Evolutionary conservation across 1,140 invertebrate species (phyloP), one percentile per base, ranked within the genome.

Genomic region (Pogonomyrmex barbatus): DNA sequence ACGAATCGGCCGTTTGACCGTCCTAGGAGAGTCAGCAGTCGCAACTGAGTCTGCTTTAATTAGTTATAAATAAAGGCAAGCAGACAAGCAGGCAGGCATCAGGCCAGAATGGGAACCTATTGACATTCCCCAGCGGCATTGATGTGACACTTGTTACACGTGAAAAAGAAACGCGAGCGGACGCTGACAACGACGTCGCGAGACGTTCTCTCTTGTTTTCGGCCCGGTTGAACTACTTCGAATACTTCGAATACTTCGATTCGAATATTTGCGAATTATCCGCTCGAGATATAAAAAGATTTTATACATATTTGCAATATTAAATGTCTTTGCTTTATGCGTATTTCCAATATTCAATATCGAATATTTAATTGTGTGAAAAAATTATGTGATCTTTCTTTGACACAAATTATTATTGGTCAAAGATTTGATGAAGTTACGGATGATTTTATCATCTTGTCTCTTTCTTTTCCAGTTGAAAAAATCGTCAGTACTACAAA

Each of bases 1-100:
- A 1, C 33, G 58, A 33, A 30, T 56, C 30, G 4, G 3, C 47
- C 24, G 54, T 52, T 85, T 90, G 76, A 85, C 88, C 73, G 73
- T 52, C 73, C 45, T 79, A 87, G 42, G 17, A 71, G 45, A 89
- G 73, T 78, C 68, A 54, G 50, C 65, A 83, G 62, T 68, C 67
- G 52, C 54, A 52, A 86, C 90, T 56, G 87, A 87, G 85, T 92
- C 86, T 84, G 77, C 88, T 92, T 92, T 93, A 94, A 94, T 95
- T 94, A 93, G 94, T 94, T 94, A 94, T 93, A 95, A 95, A 94
- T 95, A 94, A 93, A 93, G 87, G 45, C 87, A 91, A 67, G 85
- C 88, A 70, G 68, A 54, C 70, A 62, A 71, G 33, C 71, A 83
- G 58, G 78, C 68, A 88, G 91, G 91, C 93, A 92, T 89, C 70